These are phyloP conservation scores for Gastrophysa polygoni DNA, from an alignment of 2,888 invertebrate genomes.

Conservation along the genomic window DNA sequence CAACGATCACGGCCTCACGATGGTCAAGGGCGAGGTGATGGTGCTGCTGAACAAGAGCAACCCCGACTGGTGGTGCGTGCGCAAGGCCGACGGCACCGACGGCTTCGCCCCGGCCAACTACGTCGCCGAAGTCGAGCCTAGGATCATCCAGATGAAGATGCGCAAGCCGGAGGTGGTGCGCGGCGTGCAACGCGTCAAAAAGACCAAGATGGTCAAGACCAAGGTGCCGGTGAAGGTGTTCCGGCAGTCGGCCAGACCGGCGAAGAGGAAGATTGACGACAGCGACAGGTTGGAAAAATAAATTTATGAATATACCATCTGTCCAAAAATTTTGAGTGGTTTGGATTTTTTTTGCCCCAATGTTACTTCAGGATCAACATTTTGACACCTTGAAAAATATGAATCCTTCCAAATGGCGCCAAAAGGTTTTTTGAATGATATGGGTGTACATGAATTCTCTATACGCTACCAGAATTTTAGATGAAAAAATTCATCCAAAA, in stretches of 20 bases:
- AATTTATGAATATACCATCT: too few species aligned
- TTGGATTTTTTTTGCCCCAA: too few species aligned
- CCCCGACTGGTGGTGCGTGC: conserved; percentile 99
- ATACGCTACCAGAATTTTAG: too few species aligned
- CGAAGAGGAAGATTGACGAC: conserved; percentile 60
- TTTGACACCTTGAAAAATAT: too few species aligned
- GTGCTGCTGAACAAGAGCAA: conserved; percentile 93
- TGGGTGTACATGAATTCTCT: too few species aligned
- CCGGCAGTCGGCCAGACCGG: conserved; percentile 56
- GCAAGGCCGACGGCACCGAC: conserved; percentile 88
- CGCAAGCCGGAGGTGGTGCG: conserved; percentile 79
- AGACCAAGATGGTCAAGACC: conserved; percentile 75
- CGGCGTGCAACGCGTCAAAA: conserved; percentile 85
- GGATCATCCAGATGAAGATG: conserved; percentile 82
- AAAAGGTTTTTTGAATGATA: too few species aligned
- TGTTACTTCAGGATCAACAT: too few species aligned
- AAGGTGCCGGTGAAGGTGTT: conserved; percentile 72
- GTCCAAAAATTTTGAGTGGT: too few species aligned
- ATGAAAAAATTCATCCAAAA: too few species aligned
- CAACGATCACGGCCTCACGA: conserved; percentile 89
- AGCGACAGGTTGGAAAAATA: too few species aligned
- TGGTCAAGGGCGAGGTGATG: conserved; percentile 83
- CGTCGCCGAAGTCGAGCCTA: conserved; percentile 89
- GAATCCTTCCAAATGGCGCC: too few species aligned
- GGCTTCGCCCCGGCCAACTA: conserved; percentile 99